Conservation (phyloP, 30 jellyfish, hydroid and myxozoan species). For the Sanderia malayensis region DNA sequence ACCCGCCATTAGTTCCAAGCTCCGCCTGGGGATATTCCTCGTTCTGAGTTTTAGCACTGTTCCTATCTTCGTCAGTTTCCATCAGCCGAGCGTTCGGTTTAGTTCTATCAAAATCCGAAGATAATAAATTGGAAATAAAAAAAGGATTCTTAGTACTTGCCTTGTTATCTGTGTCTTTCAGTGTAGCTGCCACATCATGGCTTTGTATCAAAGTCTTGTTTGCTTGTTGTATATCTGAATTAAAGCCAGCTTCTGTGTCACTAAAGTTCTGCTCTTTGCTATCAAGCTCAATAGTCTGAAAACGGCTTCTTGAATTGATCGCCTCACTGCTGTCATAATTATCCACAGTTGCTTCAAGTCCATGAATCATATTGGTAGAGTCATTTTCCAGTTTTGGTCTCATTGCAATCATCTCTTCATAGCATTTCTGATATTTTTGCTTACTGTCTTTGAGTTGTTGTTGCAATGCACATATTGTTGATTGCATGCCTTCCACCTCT, state of each 20-base stretch:
- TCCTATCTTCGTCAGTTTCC: conserved; percentile 26
- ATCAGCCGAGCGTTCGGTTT: conserved; percentile 4
- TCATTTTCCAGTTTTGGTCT: neutral
- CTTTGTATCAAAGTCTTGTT: conserved; percentile 16
- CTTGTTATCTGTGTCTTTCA: conserved; percentile 16
- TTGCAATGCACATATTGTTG: conserved; percentile 89
- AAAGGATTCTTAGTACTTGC: conserved; percentile 26
- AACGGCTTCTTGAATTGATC: conserved; percentile 1
- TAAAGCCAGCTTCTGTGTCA: neutral
- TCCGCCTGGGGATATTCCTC: neutral
- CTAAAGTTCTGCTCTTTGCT: neutral
- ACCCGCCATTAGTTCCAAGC: neutral
- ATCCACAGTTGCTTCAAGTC: conserved; percentile 1
- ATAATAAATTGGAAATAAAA: conserved; percentile 26
- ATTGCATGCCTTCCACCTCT: conserved; percentile 95
- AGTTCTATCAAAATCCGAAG: conserved; percentile 6
- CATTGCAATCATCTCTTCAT: conserved; percentile 8
- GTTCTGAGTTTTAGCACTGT: neutral
- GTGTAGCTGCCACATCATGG: conserved; percentile 7
- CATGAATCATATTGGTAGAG: neutral
- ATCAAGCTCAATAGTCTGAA: conserved; percentile 9
- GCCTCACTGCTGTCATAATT: neutral
- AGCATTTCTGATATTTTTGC: conserved; percentile 24
- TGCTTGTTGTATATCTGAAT: neutral
- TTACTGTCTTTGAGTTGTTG: conserved; percentile 72